Conservation (phyloP, 2,113 vertebrate genomes). For the rabbit (Oryctolagus cuniculus) region DNA sequence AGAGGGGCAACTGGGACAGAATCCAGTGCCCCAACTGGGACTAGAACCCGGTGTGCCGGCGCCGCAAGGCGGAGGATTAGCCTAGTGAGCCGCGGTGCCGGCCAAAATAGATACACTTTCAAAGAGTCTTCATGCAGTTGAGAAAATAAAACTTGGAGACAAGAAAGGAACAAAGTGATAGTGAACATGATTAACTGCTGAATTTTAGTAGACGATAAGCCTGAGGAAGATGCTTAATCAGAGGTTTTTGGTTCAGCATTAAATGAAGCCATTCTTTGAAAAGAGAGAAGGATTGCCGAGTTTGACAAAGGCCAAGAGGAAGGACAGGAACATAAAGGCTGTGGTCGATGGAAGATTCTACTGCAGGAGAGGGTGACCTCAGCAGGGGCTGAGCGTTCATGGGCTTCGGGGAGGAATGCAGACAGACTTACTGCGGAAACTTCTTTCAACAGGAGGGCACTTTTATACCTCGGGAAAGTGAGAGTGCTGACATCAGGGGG, state of each 20-base stretch:
- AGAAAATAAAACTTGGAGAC: slow-evolving; percentile 61
- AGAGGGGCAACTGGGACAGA: no score
- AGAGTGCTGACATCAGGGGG: not conserved
- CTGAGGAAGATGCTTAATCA: not conserved
- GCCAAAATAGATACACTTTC: slow-evolving; percentile 22
- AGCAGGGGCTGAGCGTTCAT: fast-evolving
- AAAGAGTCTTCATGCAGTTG: not conserved
- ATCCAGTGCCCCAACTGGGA: no score
- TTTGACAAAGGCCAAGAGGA: not conserved
- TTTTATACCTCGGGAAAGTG: not conserved
- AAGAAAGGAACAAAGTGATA: not conserved
- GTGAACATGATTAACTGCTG: slow-evolving; percentile 60
- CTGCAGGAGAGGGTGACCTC: not conserved
- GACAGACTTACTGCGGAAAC: not conserved
- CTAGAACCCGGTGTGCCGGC: no score
- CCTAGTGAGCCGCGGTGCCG: no score
- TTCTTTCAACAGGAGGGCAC: not conserved
- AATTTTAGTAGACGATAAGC: not conserved
- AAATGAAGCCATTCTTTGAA: not conserved
- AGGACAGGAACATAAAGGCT: not conserved
- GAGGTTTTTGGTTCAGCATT: not conserved
- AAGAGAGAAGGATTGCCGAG: not conserved
- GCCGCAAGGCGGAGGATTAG: no score
- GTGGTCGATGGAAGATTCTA: not conserved
- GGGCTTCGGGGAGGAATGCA: fast-evolving